Evolutionary conservation across 2,888 invertebrate species (phyloP), one percentile per base, ranked within the genome.

Genomic region (Drosophila prostipennis): DNA sequence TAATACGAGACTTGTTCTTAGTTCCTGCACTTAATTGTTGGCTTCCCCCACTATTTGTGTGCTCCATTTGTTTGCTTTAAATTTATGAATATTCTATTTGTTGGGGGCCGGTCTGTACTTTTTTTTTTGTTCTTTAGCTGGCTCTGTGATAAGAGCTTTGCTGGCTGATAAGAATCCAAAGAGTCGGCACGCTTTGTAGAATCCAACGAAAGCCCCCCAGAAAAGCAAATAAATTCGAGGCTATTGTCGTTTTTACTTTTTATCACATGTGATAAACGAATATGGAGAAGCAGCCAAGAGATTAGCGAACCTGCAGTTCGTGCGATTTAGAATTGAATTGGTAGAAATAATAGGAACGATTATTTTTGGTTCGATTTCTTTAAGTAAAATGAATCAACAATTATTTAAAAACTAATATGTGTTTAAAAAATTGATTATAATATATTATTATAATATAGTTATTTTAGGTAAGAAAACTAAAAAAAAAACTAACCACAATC

Each of bases 171-270:
- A 82, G 68, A 76, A 57, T 52, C 40, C 51, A 54, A 40, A 63
- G 54, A 72, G 80, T 61, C 84, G 80, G 80, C 81, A 65, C 58
- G 57, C 80, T 81, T 81, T 87, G 84, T 76, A 74, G 76, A 55
- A 55, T 64, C 49, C 52, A 54, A 26, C 36, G 49, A 65, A 68
- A 54, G 54, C 46, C 52, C 59, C 48, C 23, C 23, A 70, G 39
- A 68, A 72, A 60, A 40, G 61, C 64, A 74, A 77, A 80, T 79
- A 79, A 80, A 70, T 46, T 49, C 37, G 39, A 23, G 48, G 58
- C 63, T 74, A 64, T 77, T 71, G 37, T 77, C 72, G 60, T 36
- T 39, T 48, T 52, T 23, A 29, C 51, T 32, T 54, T 65, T 81
- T 79, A 83, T 80, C 87, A 58, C 55, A 58, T 3, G 76, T 65